Evolutionary conservation across 2,888 invertebrate species (phyloP), one percentile per base, ranked within the genome.

Genomic region (Strigamia maritima): DNA sequence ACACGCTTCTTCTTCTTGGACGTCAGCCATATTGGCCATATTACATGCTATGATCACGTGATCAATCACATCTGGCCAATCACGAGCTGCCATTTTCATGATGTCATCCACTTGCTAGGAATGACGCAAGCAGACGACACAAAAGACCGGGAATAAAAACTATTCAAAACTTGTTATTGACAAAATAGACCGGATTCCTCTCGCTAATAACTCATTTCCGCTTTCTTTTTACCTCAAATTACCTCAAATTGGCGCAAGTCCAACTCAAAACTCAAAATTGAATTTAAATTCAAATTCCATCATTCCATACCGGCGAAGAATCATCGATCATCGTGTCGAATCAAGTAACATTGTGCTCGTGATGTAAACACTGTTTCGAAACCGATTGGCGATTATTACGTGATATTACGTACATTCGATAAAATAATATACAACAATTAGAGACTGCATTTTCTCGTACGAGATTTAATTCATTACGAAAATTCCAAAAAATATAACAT

Each of bases 1-100:
- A 28, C 77, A 78, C 40, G 60, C 76, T 75, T 81, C 79, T 49
- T 81, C 81, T 74, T 78, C 60, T 35, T 79, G 70, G 77, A 49
- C 22, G 77, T 79, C 79, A 38, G 79, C 79, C 79, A 79, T 79
- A 31, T 75, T 79, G 24, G 79, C 79, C 79, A 79, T 79, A 31
- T 75, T 79, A 77, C 24, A 26, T 35, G 35, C n/a, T 75, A 35
- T 12, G 40, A n/a, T 28, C 79, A 79, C 79, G 79, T 79, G 79
- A 79, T 75, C 54, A 7, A 77, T 26, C 40, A 22, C 14, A 40
- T 44, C 24, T 26, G 24, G 24, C 75, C 77, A 77, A 77, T 77
- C 31, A 14, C 28, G 24, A 12, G 10, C 70, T 16, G 70, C 70
- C 70, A 70, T 70, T 24, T 70, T 70, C 16, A 70, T 24, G 70